Conservation (phyloP, 2,888 invertebrate genomes). For the Cosmorhoe ocellata region DNA sequence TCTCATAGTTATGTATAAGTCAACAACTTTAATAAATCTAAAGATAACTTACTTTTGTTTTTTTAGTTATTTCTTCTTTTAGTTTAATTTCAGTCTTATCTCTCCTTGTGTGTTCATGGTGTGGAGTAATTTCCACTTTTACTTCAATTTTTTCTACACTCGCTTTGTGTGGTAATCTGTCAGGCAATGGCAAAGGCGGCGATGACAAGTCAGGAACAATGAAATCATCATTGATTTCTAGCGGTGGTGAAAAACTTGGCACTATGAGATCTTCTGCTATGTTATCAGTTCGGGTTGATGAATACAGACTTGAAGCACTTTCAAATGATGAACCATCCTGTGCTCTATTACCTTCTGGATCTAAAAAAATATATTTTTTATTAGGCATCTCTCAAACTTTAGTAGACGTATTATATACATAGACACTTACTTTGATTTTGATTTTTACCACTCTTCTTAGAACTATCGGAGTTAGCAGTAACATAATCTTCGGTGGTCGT, state of each 20-base stretch:
- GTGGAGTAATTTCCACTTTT: slow-evolving; percentile 66
- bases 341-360: slow-evolving; percentile 81
- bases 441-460: slow-evolving; percentile 82
- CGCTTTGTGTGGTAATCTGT: slow-evolving; percentile 54
- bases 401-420: too few species aligned
- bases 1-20: neutral
- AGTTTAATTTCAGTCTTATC: slow-evolving; percentile 76
- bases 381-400: too few species aligned
- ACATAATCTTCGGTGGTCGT: slow-evolving; percentile 93
- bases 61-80: slow-evolving; percentile 61
- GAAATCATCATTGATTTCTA: slow-evolving; percentile 76
- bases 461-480: slow-evolving; percentile 91
- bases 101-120: slow-evolving; percentile 64
- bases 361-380: slow-evolving; percentile 52
- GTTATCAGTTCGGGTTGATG: slow-evolving; percentile 88
- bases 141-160: slow-evolving; percentile 69
- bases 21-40: too few species aligned
- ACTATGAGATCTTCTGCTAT: slow-evolving; percentile 85
- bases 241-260: slow-evolving; percentile 83
- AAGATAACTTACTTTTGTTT: slow-evolving; percentile 41
- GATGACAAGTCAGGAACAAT: slow-evolving; percentile 72
- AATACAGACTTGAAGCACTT: slow-evolving; percentile 91
- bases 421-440: slow-evolving; percentile 67
- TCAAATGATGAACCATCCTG: slow-evolving; percentile 94
- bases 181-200: slow-evolving; percentile 72